Conservation (phyloP, 2,113 vertebrate species). For the Corydoras sp. region DNA sequence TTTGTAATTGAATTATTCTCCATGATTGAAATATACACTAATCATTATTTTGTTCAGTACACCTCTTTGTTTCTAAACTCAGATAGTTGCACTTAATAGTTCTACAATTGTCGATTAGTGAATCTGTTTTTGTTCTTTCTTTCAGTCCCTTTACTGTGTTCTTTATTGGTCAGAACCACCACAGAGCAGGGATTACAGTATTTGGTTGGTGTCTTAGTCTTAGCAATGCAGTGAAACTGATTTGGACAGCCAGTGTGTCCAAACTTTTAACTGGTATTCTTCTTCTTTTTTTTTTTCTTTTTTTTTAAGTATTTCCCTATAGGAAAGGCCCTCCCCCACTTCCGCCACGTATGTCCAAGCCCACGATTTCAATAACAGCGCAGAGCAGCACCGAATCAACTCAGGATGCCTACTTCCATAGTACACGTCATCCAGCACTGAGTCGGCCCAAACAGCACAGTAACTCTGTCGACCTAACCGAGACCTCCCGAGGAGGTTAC, state of each 20-base stretch:
- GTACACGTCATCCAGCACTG: conserved; percentile 62
- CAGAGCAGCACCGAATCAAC: conserved; percentile 98
- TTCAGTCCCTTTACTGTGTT: too few species aligned
- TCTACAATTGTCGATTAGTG: too few species aligned
- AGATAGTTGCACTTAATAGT: too few species aligned
- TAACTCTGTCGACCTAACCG: conserved; percentile 86
- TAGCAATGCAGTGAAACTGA: too few species aligned
- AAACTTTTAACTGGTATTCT: neutral
- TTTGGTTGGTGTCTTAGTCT: too few species aligned
- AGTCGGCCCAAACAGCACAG: conserved; percentile 77
- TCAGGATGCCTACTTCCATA: conserved; percentile 85
- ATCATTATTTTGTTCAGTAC: too few species aligned
- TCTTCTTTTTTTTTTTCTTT: conserved; percentile 11
- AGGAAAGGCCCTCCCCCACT: conserved; percentile 93
- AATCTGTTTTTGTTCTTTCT: too few species aligned
- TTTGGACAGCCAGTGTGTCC: neutral
- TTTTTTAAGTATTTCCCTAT: conserved; percentile 84
- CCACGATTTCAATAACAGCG: conserved; percentile 89
- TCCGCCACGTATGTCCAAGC: conserved; percentile 93
- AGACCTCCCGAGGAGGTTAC: conserved; percentile 61
- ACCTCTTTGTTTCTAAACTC: too few species aligned
- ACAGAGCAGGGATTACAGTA: too few species aligned
- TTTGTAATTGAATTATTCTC: too few species aligned
- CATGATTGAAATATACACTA: too few species aligned
- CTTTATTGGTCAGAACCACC: too few species aligned